phyloP scores from a whole-genome alignment of 1,140 invertebrate genomes.

The Pseudomyrmex flavicornis region DNA sequence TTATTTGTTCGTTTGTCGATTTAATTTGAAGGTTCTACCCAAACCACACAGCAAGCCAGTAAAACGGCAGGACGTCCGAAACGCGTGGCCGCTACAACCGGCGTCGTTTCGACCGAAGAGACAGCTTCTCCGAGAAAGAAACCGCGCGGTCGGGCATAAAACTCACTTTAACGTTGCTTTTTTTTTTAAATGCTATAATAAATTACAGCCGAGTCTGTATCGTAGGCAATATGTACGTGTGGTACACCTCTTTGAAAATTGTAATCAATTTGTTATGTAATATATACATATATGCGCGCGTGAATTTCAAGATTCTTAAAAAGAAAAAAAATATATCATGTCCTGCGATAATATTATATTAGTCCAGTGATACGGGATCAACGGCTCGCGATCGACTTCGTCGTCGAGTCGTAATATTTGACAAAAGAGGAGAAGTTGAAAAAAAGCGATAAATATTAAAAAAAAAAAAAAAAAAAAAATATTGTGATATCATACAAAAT shows the following conservation, averaged over 20 bases:
- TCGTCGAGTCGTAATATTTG: slow-evolving; percentile 72
- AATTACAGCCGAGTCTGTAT: slow-evolving; percentile 77
- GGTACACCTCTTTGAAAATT: slow-evolving; percentile 72
- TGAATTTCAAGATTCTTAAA: slow-evolving; percentile 73
- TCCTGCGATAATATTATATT: slow-evolving; percentile 73
- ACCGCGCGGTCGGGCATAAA: slow-evolving; percentile 80
- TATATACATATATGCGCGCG: slow-evolving; percentile 67
- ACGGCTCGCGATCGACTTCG: slow-evolving; percentile 70
- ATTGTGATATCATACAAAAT: slow-evolving; percentile 76
- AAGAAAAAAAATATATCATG: slow-evolving; percentile 62
- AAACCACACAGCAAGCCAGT: slow-evolving; percentile 70
- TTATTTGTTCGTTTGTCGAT: too few species aligned
- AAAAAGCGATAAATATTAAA: slow-evolving; percentile 49
- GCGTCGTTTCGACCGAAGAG: slow-evolving; percentile 71
- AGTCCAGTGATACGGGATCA: slow-evolving; percentile 74
- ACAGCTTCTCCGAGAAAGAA: slow-evolving; percentile 78
- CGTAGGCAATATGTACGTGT: slow-evolving; percentile 80
- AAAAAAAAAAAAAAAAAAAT: slow-evolving; percentile 59
- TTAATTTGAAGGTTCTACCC: slow-evolving; percentile 68
- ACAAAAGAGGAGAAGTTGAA: slow-evolving; percentile 45
- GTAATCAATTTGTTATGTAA: slow-evolving; percentile 72
- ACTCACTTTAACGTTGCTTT: slow-evolving; percentile 68
- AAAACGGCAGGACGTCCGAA: slow-evolving; percentile 78
- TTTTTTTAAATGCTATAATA: slow-evolving; percentile 59
- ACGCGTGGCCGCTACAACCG: slow-evolving; percentile 71